Evolutionary conservation across 2,797 vertebrate species (phyloP).

Genomic region (Octomys mimax): DNA sequence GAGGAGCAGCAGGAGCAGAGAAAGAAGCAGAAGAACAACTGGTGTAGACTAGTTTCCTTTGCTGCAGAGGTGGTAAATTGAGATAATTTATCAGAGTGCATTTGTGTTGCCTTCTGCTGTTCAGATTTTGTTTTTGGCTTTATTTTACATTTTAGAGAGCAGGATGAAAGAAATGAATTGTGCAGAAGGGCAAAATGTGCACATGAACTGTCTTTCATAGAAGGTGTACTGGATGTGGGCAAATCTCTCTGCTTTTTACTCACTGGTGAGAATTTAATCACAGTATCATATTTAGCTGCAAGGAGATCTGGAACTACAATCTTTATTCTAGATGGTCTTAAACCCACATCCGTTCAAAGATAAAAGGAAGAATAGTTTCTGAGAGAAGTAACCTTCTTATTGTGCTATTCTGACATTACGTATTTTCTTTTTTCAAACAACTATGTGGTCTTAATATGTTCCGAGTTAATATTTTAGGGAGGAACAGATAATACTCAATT

Average conservation of each 20-base stretch:
- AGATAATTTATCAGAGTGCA: too few species aligned
- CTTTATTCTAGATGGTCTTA: background rate
- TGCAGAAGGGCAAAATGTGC: background rate
- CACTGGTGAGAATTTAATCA: background rate
- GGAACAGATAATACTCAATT: background rate
- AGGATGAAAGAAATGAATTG: background rate
- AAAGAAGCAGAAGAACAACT: too few species aligned
- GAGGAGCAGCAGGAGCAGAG: too few species aligned
- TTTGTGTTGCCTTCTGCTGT: too few species aligned
- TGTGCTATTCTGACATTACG: background rate
- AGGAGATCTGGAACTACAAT: background rate
- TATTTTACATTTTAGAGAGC: background rate
- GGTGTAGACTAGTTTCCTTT: too few species aligned
- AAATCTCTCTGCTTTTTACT: background rate
- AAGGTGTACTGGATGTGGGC: accelerated
- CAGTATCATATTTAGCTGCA: background rate
- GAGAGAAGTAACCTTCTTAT: background rate
- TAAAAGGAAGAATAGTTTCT: background rate
- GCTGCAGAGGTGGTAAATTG: too few species aligned
- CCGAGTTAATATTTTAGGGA: background rate
- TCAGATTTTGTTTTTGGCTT: too few species aligned
- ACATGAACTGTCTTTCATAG: background rate
- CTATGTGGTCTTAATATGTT: background rate
- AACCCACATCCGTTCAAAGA: background rate
- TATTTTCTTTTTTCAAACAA: background rate